Percentiles rank a stretch among this genome's conserved stretches.
Evolutionary conservation across 1,140 invertebrate genomes (phyloP).

Genomic region (Chrysomallon squamiferum): DNA sequence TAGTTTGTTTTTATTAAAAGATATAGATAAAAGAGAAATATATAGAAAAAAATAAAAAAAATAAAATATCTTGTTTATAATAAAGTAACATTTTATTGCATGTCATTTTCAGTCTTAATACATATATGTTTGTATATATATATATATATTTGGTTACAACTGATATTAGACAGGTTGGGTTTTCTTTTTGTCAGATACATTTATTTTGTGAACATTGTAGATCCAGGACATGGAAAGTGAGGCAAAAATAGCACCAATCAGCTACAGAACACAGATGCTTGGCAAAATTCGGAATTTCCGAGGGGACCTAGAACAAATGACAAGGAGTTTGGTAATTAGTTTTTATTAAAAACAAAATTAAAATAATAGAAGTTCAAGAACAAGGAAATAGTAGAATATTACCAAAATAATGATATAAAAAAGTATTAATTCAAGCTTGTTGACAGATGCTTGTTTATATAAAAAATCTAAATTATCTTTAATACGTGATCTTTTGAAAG

Average conservation of each 20-base stretch:
- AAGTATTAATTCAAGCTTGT: no score
- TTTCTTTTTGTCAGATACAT: not conserved
- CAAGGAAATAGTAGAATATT: no score
- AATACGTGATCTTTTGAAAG: no score
- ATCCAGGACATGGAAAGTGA: slow-evolving; percentile 62
- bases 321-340: slow-evolving; percentile 44
- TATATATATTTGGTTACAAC: not conserved
- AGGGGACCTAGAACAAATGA: slow-evolving; percentile 47
- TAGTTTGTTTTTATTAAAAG: no score
- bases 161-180: not conserved
- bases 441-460: no score
- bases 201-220: slow-evolving; percentile 19
- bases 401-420: no score
- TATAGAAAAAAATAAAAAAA: no score
- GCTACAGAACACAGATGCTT: slow-evolving; percentile 57
- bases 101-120: not conserved
- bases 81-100: no score
- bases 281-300: slow-evolving; percentile 49
- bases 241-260: slow-evolving; percentile 54
- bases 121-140: not conserved
- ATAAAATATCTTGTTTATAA: no score
- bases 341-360: not conserved
- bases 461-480: no score
- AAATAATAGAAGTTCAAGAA: slow-evolving; percentile 8
- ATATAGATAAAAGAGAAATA: no score